Evolutionary conservation across 2,797 vertebrate genomes (phyloP), one percentile per base, ranked within the genome.

Genomic region (Silurus aristotelis): DNA sequence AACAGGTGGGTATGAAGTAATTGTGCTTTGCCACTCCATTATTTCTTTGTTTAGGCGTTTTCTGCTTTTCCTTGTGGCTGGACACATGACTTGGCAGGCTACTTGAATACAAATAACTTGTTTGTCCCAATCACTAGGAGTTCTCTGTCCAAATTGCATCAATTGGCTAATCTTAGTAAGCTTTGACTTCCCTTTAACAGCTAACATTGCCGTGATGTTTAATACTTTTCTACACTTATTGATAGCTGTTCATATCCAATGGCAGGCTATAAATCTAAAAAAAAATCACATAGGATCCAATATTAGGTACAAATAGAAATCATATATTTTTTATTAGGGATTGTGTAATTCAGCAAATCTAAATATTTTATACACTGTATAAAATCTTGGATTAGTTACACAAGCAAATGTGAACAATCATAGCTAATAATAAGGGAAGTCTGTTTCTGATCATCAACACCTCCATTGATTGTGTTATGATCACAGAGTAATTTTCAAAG

Each of bases 401-500:
- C 2, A 63, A n/a, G 38, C 0, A 78, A 78, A 61, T 3, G 20
- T n/a, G 76, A 78, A 61, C 27, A 14, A 14, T 58, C 27, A 14
- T 8, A n/a, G 6, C 20, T 43, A n/a, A 14, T n/a, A 13, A 79
- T 5, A 5, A 52, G 20, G 58, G 55, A 27, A 58, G 55, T 31
- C 17, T n/a, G 58, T 63, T 6, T 63, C 20, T 63, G 58, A 15
- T 46, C 31, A 61, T 63, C 58, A 63, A 63, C 66, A 52, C 67
- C 75, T 83, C 48, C n/a, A 80, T 80, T 77, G 84, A 84, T 84
- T 67, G 85, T 56, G 81, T 70, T 75, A 88, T 84, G 88, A 88
- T 86, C 90, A 86, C 91, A 71, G 72, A 25, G 25, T 85, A 80
- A 81, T 86, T 86, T 88, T 66, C 83, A 84, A 55, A 88, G 17